Conservation (phyloP, 2,797 vertebrate species). For the Danio kyathit region DNA sequence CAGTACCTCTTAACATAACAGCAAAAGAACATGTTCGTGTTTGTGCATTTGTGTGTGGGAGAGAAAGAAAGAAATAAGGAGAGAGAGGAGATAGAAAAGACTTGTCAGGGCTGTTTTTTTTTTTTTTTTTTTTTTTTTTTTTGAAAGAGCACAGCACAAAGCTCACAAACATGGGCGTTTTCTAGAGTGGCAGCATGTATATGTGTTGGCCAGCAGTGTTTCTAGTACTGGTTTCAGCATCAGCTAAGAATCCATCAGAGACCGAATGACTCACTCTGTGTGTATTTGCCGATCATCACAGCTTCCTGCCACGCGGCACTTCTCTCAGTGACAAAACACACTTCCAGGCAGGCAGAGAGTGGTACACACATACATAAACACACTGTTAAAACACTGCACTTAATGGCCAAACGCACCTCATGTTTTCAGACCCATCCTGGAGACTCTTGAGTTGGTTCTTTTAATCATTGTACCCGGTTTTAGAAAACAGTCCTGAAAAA, state of each 20-base stretch:
- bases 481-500: background rate
- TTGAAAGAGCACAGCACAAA: constrained; percentile 47
- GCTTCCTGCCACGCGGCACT: constrained; percentile 57
- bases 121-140: constrained; percentile 1
- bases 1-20: constrained; percentile 37
- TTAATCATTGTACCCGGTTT: background rate
- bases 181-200: constrained; percentile 52
- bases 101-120: constrained; percentile 34
- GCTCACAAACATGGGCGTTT: constrained; percentile 45
- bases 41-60: constrained; percentile 37
- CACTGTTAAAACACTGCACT: constrained; percentile 53
- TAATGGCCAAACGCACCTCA: constrained; percentile 42
- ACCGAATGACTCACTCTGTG: constrained; percentile 61
- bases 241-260: constrained; percentile 56
- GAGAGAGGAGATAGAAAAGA: constrained; percentile 21
- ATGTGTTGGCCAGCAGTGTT: constrained; percentile 42
- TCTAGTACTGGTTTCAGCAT: constrained; percentile 53
- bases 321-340: constrained; percentile 55
- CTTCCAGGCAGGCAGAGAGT: constrained; percentile 29
- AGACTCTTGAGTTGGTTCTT: background rate
- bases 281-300: constrained; percentile 64
- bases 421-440: background rate
- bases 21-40: constrained; percentile 1
- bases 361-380: constrained; percentile 34
- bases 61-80: background rate